phyloP scores from a whole-genome alignment of 2,113 vertebrate genomes.

The Hystrix cristata region DNA sequence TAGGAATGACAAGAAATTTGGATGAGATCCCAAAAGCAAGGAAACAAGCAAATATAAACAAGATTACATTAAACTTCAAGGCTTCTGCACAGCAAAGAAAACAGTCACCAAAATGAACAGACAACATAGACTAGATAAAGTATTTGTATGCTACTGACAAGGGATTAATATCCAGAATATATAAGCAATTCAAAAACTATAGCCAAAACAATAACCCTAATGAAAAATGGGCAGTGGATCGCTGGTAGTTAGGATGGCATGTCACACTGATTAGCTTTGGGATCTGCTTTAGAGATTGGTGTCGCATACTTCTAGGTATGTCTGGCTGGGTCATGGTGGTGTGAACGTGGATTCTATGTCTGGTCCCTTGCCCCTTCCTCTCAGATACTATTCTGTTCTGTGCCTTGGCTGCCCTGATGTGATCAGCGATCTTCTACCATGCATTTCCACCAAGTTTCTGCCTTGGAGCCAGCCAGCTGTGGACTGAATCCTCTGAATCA shows the following conservation, averaged over 20 bases:
- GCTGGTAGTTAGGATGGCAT: background rate
- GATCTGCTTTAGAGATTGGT: background rate
- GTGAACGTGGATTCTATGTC: background rate
- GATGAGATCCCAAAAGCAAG: background rate
- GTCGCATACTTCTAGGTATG: background rate
- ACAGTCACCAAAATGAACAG: background rate
- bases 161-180: background rate
- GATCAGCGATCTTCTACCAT: background rate
- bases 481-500: background rate
- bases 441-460: background rate
- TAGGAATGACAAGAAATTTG: background rate
- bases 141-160: background rate
- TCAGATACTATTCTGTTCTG: background rate
- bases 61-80: background rate
- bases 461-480: background rate
- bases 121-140: background rate
- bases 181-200: background rate
- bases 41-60: background rate
- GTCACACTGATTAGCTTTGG: background rate
- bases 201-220: background rate
- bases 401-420: background rate
- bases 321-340: background rate
- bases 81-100: background rate
- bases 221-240: background rate
- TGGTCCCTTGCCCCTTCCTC: background rate